A percentile compares a stretch with the other conserved stretches of the same genome.
Conservation (phyloP, 2,113 vertebrate species). For the Entomyzon cyanotis region DNA sequence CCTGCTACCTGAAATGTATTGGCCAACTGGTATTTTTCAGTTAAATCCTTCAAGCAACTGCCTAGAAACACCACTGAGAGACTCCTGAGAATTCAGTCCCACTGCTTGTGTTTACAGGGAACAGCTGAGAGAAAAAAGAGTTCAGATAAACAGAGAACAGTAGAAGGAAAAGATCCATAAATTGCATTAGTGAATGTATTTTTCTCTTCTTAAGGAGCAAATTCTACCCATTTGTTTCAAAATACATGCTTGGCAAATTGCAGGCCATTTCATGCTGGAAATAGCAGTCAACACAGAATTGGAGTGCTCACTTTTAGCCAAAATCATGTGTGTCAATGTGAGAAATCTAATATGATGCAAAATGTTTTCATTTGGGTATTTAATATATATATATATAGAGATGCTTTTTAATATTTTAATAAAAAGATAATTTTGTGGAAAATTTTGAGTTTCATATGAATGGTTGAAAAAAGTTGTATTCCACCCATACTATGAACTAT, state of each 20-base stretch:
- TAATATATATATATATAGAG: not conserved
- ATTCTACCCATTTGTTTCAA: not conserved
- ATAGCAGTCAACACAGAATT: not conserved
- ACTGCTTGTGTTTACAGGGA: not conserved
- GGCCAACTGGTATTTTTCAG: not conserved
- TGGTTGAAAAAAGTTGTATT: not conserved
- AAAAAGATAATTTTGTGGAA: not conserved
- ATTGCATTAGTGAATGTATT: not conserved
- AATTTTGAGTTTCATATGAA: not conserved
- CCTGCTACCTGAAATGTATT: not conserved
- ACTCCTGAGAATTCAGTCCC: constrained; percentile 4
- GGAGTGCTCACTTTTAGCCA: not conserved
- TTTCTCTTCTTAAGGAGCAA: not conserved
- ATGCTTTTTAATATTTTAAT: not conserved
- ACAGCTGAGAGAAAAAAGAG: not conserved
- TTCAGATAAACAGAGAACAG: not conserved
- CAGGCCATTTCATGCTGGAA: not conserved
- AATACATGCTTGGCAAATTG: not conserved
- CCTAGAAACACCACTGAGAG: not conserved
- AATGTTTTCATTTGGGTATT: not conserved
- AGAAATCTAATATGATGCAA: not conserved
- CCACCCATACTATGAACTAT: not conserved
- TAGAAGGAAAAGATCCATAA: not conserved
- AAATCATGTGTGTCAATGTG: not conserved
- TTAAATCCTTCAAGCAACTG: not conserved